phyloP scores from a whole-genome alignment of 2,113 vertebrate genomes.

The Hemiscyllium ocellatum region DNA sequence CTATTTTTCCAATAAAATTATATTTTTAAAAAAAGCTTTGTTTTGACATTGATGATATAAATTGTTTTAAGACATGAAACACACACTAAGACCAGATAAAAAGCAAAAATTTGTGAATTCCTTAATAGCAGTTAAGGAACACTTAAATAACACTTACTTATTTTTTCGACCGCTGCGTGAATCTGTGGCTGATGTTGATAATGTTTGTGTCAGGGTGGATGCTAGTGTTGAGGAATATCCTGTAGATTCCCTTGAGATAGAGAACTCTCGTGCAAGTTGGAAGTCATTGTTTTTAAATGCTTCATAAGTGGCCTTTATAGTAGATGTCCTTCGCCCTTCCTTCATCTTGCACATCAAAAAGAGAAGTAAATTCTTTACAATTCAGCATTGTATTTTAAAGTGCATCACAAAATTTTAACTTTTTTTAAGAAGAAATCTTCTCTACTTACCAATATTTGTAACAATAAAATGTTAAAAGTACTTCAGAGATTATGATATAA shows the following conservation, averaged over 20 bases:
- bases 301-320: conserved; percentile 93
- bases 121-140: not conserved
- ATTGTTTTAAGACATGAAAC: not conserved
- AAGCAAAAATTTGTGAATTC: not conserved
- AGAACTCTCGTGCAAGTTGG: conserved; percentile 83
- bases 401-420: not conserved
- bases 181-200: conserved; percentile 66
- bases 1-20: too few relatives aligned
- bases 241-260: conserved; percentile 71
- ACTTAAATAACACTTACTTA: conserved; percentile 81
- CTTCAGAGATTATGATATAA: not conserved
- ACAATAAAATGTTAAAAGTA: not conserved
- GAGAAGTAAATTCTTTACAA: not conserved
- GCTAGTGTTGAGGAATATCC: conserved; percentile 86
- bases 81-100: not conserved
- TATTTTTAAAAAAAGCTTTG: not conserved
- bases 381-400: not conserved
- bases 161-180: conserved; percentile 87
- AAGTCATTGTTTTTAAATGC: conserved; percentile 99
- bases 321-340: conserved; percentile 89
- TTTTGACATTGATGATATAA: not conserved
- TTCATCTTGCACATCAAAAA: conserved; percentile 77
- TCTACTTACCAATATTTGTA: not conserved
- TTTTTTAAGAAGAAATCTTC: not conserved
- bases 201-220: conserved; percentile 79